A percentile compares a stretch with the other conserved stretches of the same genome.
Evolutionary conservation across 1,140 invertebrate genomes (phyloP).

Genomic region (Neelides sp.): DNA sequence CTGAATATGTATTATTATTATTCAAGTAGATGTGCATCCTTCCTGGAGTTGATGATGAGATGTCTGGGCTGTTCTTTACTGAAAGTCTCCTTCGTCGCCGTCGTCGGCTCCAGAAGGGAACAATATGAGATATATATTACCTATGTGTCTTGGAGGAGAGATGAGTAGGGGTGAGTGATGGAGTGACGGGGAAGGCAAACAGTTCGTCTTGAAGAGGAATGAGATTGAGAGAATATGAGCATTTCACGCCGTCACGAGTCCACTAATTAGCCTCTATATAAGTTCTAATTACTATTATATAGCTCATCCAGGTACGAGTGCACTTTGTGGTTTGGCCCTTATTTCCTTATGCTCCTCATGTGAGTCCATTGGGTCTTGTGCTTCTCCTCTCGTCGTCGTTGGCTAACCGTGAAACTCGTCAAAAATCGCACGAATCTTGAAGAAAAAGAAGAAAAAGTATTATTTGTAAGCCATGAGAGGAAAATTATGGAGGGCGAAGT

Average conservation of each 20-base stretch:
- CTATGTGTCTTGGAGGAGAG: neutral
- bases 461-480: constrained; percentile 16
- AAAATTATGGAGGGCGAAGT: constrained; percentile 22
- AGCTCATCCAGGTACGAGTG: neutral
- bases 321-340: constrained; percentile 10
- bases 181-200: neutral
- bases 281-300: constrained; percentile 16
- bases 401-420: constrained; percentile 13
- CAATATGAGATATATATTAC: too few relatives aligned
- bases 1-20: constrained; percentile 16
- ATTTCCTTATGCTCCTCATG: neutral
- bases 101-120: too few relatives aligned
- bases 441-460: constrained; percentile 10
- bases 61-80: too few relatives aligned
- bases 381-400: neutral
- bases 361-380: neutral
- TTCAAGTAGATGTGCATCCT: too few relatives aligned
- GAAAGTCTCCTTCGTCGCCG: too few relatives aligned
- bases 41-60: too few relatives aligned
- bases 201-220: neutral
- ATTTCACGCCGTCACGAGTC: constrained; percentile 29
- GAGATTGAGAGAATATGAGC: too few relatives aligned
- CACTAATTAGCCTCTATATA: constrained; percentile 26
- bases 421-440: constrained; percentile 17
- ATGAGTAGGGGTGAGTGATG: neutral